phyloP scores from a whole-genome alignment of 2,797 vertebrate genomes.

The Squalus acanthias region DNA sequence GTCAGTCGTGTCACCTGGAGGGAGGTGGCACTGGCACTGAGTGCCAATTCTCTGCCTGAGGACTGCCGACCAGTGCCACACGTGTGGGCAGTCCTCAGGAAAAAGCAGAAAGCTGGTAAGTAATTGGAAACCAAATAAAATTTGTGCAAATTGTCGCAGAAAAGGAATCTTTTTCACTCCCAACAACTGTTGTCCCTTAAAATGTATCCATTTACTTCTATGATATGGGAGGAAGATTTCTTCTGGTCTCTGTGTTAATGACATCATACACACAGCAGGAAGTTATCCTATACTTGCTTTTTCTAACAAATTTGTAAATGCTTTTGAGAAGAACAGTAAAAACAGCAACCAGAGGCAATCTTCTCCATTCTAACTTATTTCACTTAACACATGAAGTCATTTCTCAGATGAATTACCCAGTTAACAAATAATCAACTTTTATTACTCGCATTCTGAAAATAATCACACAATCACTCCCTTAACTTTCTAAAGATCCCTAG shows the following conservation, averaged over 20 bases:
- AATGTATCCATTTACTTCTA: neutral
- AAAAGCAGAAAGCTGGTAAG: neutral
- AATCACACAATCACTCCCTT: no score
- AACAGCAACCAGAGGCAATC: no score
- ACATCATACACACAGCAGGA: neutral
- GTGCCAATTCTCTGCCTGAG: neutral
- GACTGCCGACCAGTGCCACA: neutral
- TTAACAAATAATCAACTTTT: no score
- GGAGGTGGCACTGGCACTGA: neutral
- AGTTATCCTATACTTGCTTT: neutral
- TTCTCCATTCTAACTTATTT: no score
- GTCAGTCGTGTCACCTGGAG: neutral
- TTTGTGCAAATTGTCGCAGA: neutral
- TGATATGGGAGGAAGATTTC: neutral
- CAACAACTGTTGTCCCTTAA: neutral
- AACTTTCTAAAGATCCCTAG: neutral
- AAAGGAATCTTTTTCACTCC: neutral
- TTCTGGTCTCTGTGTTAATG: neutral
- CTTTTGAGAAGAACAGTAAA: no score
- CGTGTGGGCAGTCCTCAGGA: neutral
- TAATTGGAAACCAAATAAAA: neutral
- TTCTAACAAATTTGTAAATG: no score
- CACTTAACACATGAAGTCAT: no score
- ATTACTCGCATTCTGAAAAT: no score
- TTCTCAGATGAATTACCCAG: no score